These are phyloP conservation scores for Gnathonemus longibarbis DNA, from an alignment of 2,113 vertebrate species.

Conservation along the genomic window DNA sequence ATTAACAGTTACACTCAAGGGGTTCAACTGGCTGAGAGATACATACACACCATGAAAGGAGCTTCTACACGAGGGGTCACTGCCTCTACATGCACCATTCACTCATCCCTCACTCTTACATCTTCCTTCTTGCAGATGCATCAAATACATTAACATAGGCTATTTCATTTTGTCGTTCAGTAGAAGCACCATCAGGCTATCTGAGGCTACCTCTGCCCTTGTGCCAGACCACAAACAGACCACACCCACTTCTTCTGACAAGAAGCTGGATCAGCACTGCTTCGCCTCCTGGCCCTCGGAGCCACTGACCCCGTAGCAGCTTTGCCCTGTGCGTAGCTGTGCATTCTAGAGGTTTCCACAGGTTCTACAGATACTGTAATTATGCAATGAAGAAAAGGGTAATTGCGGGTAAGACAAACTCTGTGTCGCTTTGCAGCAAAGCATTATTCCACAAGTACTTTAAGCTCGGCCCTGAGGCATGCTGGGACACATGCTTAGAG, in stretches of 20 bases:
- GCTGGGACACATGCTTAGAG: neutral
- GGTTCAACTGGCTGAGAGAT: neutral
- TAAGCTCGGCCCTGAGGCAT: neutral
- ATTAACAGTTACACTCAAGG: neutral
- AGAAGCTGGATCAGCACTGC: neutral
- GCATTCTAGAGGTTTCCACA: neutral
- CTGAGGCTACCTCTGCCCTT: neutral
- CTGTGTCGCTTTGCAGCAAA: neutral
- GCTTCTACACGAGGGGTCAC: neutral
- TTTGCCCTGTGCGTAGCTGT: neutral
- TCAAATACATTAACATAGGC: neutral
- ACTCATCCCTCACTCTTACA: neutral
- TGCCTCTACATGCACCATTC: neutral
- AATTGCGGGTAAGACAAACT: neutral
- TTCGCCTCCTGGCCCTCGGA: neutral
- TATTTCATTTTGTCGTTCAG: neutral
- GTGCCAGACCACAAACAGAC: neutral
- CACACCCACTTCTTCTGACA: neutral
- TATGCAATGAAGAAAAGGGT: neutral
- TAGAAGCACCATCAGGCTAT: neutral
- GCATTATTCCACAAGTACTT: neutral
- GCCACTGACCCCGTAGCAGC: neutral
- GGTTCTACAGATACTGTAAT: neutral
- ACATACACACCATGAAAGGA: neutral
- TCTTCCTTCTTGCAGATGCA: neutral